phyloP scores from a whole-genome alignment of 2,888 invertebrate species.

The Lepidochrysops patricia region DNA sequence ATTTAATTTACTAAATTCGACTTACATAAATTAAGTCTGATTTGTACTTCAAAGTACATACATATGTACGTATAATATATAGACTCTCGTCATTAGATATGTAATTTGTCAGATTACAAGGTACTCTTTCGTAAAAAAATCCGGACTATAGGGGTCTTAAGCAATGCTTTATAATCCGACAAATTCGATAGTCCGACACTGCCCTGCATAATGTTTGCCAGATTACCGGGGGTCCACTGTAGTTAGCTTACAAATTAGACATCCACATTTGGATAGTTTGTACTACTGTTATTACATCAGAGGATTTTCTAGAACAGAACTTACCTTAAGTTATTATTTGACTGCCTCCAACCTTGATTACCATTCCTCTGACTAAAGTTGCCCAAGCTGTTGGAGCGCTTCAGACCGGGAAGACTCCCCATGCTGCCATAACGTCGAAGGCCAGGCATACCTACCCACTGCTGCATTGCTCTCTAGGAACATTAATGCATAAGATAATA shows the following conservation, averaged over 20 bases:
- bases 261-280: too few species aligned
- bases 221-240: slow-evolving; percentile 14
- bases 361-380: slow-evolving; percentile 36
- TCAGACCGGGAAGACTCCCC: slow-evolving; percentile 37
- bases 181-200: slow-evolving; percentile 15
- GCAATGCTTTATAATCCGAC: too few species aligned
- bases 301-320: background rate
- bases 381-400: slow-evolving; percentile 42
- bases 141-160: slow-evolving; percentile 7
- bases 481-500: background rate
- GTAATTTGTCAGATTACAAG: too few species aligned
- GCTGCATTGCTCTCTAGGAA: slow-evolving; percentile 38
- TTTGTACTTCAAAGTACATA: too few species aligned
- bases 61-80: too few species aligned
- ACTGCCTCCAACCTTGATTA: slow-evolving; percentile 41
- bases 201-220: slow-evolving; percentile 13
- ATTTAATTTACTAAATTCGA: too few species aligned
- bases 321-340: slow-evolving; percentile 48
- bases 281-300: too few species aligned
- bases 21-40: too few species aligned
- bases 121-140: slow-evolving; percentile 14
- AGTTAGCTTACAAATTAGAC: too few species aligned
- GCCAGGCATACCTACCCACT: slow-evolving; percentile 34
- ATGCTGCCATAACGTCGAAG: slow-evolving; percentile 47
- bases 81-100: too few species aligned